Conservation (phyloP, 2,888 invertebrate genomes). For the Cosmorhoe ocellata region DNA sequence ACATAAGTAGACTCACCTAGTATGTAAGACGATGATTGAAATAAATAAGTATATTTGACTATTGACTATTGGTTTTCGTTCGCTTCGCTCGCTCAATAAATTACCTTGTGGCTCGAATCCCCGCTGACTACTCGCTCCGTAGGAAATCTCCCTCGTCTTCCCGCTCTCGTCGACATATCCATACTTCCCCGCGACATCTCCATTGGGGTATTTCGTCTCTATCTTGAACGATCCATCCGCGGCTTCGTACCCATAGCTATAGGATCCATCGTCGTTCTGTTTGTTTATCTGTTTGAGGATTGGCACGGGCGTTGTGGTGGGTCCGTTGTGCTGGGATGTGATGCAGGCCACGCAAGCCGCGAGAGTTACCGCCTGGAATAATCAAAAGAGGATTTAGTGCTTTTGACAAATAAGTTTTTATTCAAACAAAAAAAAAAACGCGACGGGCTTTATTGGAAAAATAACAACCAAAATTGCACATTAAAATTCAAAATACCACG, state of each 20-base stretch:
- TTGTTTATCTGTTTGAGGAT: conserved; percentile 92
- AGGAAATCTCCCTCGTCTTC: conserved; percentile 89
- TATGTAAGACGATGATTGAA: too few species aligned
- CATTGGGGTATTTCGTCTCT: conserved; percentile 91
- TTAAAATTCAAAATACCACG: too few species aligned
- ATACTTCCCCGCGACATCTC: conserved; percentile 94
- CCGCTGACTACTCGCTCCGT: conserved; percentile 90
- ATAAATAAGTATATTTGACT: too few species aligned
- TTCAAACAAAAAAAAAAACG: too few species aligned
- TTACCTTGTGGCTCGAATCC: conserved; percentile 90
- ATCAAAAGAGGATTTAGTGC: neutral
- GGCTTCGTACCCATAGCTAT: conserved; percentile 93
- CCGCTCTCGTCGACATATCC: conserved; percentile 93
- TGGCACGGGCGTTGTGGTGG: conserved; percentile 89
- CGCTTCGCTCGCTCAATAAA: too few species aligned
- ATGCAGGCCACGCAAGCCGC: conserved; percentile 42
- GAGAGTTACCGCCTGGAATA: conserved; percentile 48
- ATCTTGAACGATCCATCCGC: conserved; percentile 94
- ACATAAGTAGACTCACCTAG: too few species aligned
- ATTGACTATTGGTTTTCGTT: too few species aligned
- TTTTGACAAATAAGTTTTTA: too few species aligned
- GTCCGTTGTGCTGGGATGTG: conserved; percentile 72
- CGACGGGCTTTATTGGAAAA: too few species aligned
- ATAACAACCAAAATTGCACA: too few species aligned
- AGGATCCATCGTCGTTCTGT: conserved; percentile 94